Evolutionary conservation across 2,888 invertebrate species (phyloP), one percentile per base, ranked within the genome.

Genomic region (Mesochorus sp.): DNA sequence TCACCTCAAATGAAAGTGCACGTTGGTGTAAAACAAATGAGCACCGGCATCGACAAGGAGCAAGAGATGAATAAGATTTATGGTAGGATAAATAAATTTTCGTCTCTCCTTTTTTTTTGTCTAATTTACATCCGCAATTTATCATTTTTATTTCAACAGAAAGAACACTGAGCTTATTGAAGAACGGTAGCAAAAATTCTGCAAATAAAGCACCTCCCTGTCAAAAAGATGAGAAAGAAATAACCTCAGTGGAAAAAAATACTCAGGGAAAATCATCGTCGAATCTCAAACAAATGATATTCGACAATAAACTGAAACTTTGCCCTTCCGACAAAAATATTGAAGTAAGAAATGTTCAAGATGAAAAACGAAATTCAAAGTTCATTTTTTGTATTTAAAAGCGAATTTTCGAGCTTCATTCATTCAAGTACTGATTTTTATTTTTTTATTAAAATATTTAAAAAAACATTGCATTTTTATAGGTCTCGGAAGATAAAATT

Each of bases 1-100:
- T 64, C 75, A 4, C 89, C 87, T 0, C 89, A 89, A 66, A 39
- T 85, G 12, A 89, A 89, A 71, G 61, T 86, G 21, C 89, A 89
- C 74, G 84, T 89, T 0, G 84, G 86, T 10, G 80, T 85, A 57
- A 88, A 83, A 75, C 85, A 89, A 75, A 71, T 88, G 1, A 76
- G 85, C 59, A 84, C 83, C 53, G 88, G 87, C 19, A 83, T 87
- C 10, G 80, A 79, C 26, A 85, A 78, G 26, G 85, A 88, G 1
- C 81, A 83, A 77, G 85, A 85, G 51, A 87, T 89, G 88, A 85
- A 85, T 57, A 79, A 79, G 74, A 84, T 89, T 64, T 89, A 89
- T 51, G 88, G 89, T 89, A 79, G 80, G 74, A 31, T 81, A 81
- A 79, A 84, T 17, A 26, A 2, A 26, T 68, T 68, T 73, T 42